Evolutionary conservation across 1,140 invertebrate species (phyloP).

Genomic region (Drosophila nannoptera): DNA sequence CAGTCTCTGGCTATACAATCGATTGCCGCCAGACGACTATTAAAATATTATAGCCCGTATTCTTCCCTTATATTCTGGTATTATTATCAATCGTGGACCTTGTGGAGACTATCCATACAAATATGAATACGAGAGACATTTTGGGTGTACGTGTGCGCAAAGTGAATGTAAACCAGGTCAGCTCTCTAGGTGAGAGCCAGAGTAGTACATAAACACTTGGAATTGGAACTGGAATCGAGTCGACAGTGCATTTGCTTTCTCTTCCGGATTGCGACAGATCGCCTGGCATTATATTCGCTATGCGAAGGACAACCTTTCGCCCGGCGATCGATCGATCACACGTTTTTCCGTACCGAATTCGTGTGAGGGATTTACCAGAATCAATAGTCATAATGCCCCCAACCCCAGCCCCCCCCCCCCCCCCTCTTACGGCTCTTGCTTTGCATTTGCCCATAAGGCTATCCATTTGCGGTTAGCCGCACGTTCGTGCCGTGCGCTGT

Average conservation of each 20-base stretch:
- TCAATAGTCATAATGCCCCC: conserved; percentile 43
- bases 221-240: background rate
- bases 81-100: conserved; percentile 28
- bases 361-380: conserved; percentile 63
- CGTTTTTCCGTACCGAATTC: conserved; percentile 29
- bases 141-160: conserved; percentile 24
- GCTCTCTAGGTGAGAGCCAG: background rate
- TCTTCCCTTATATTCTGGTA: too few relatives aligned
- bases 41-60: background rate
- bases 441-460: background rate
- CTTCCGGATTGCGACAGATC: conserved; percentile 18
- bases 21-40: too few relatives aligned
- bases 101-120: conserved; percentile 1
- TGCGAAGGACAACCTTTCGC: conserved; percentile 49
- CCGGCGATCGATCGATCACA: conserved; percentile 32
- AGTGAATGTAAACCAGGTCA: conserved; percentile 48
- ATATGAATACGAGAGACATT: conserved; percentile 1
- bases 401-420: background rate
- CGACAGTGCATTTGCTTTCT: conserved; percentile 4
- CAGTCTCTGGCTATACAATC: too few relatives aligned
- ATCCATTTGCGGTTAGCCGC: conserved; percentile 35
- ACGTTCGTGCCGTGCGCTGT: conserved; percentile 68
- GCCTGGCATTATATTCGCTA: background rate
- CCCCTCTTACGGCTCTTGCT: too few relatives aligned
- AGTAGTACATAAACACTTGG: background rate